Evolutionary conservation across 1,140 invertebrate genomes (phyloP).

Genomic region (Sitophilus oryzae): DNA sequence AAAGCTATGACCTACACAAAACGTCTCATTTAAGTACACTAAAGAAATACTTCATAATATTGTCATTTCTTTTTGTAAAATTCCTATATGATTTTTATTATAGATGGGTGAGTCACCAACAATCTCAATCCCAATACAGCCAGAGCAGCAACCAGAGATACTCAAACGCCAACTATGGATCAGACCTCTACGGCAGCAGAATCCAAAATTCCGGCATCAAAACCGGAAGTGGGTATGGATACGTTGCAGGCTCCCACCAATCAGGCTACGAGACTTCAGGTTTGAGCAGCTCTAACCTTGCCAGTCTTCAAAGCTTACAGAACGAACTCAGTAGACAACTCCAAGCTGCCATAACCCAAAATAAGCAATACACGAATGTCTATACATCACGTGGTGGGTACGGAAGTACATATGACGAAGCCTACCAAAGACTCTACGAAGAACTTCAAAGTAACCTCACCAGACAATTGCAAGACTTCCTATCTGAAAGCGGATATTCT

Average conservation of each 20-base stretch:
- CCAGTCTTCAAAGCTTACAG: constrained; percentile 29
- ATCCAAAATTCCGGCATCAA: constrained; percentile 8
- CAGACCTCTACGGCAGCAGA: neutral
- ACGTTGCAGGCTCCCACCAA: neutral
- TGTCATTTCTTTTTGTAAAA: too few relatives aligned
- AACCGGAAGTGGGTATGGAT: constrained; percentile 7
- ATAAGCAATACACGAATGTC: constrained; percentile 13
- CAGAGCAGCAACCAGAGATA: too few relatives aligned
- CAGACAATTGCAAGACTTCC: constrained; percentile 27
- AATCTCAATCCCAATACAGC: neutral
- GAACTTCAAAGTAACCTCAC: constrained; percentile 37
- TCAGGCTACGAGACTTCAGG: constrained; percentile 1
- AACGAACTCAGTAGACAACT: constrained; percentile 32
- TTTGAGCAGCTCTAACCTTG: constrained; percentile 14
- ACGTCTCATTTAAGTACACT: too few relatives aligned
- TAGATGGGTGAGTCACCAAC: neutral
- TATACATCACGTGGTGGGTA: constrained; percentile 10
- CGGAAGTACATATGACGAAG: constrained; percentile 14
- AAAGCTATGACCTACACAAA: neutral
- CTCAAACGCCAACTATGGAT: neutral
- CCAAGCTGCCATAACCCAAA: constrained; percentile 27
- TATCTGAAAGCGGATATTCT: constrained; percentile 17
- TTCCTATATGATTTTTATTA: too few relatives aligned
- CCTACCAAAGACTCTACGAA: constrained; percentile 29
- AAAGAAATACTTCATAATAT: too few relatives aligned